Evolutionary conservation across 2,888 invertebrate species (phyloP).

Genomic region (Netelia fuscicornis): DNA sequence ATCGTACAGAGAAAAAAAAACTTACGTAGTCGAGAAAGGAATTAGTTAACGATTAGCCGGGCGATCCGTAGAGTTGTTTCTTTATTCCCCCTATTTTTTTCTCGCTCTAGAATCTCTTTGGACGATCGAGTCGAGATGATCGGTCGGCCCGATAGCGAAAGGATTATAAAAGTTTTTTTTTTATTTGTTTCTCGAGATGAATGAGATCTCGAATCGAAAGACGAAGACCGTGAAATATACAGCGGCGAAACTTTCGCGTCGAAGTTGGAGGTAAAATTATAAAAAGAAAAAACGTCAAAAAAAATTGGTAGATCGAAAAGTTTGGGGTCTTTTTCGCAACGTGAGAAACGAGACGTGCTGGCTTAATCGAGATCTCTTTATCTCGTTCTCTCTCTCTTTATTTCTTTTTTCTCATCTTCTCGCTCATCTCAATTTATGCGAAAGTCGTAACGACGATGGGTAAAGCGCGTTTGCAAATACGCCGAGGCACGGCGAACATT

Average conservation of each 20-base stretch:
- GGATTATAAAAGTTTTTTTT: constrained; percentile 56
- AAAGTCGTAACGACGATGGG: not conserved
- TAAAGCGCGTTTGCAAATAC: not conserved
- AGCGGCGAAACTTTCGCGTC: not conserved
- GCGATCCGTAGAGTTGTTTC: not conserved
- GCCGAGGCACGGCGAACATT: constrained; percentile 31
- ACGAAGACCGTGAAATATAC: constrained; percentile 48
- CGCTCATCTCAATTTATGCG: constrained; percentile 17
- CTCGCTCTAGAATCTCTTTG: not conserved
- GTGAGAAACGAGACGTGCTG: constrained; percentile 35
- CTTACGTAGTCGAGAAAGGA: constrained; percentile 2
- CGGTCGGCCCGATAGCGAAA: constrained; percentile 15
- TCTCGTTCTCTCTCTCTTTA: not conserved
- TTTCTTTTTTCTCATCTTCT: not conserved
- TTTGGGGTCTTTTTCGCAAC: constrained; percentile 43
- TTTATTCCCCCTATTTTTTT: not conserved
- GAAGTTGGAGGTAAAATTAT: constrained; percentile 34
- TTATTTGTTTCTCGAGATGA: constrained; percentile 25
- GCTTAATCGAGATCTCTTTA: constrained; percentile 49
- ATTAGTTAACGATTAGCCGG: constrained; percentile 35
- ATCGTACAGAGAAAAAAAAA: constrained; percentile 1
- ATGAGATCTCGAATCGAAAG: constrained; percentile 48
- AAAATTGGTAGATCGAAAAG: constrained; percentile 38
- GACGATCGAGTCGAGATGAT: constrained; percentile 13
- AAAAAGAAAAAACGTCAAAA: constrained; percentile 21